A percentile compares a stretch with the other conserved stretches of the same genome.
phyloP scores from a whole-genome alignment of 2,888 invertebrate genomes.

The Xestoiulus laeticollis region DNA sequence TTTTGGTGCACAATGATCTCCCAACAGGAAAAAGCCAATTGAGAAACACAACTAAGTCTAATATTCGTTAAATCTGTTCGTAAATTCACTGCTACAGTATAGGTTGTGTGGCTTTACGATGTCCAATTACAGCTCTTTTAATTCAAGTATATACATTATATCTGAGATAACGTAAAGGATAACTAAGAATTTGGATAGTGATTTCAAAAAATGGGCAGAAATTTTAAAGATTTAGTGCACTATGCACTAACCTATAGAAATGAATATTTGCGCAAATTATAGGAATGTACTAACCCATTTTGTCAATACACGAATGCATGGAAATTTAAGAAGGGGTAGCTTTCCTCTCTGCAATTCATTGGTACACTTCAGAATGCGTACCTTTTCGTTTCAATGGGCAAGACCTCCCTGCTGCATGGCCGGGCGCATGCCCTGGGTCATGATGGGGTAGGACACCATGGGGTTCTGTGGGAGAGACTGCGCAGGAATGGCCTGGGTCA shows the following conservation, averaged over 20 bases:
- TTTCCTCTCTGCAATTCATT: not conserved
- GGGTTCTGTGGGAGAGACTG: constrained; percentile 67
- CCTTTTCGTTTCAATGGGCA: constrained; percentile 49
- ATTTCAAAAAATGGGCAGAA: no score
- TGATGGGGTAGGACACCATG: constrained; percentile 74
- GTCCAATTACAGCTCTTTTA: no score
- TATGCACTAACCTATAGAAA: no score
- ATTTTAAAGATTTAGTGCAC: no score
- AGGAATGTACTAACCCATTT: not conserved
- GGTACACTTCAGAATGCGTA: not conserved
- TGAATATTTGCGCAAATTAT: not conserved
- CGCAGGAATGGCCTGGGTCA: constrained; percentile 57
- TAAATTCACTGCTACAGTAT: not conserved
- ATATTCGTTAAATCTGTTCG: not conserved
- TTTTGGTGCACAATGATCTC: not conserved
- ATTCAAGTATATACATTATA: not conserved
- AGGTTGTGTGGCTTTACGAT: not conserved
- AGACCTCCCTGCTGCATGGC: constrained; percentile 54
- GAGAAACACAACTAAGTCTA: not conserved
- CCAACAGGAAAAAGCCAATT: not conserved
- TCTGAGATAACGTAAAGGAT: no score
- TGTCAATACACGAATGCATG: not conserved
- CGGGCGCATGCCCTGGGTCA: constrained; percentile 68
- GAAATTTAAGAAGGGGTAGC: not conserved
- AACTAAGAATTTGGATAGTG: no score